Conservation (phyloP, 2,888 invertebrate genomes). For the Melipona beecheii region DNA sequence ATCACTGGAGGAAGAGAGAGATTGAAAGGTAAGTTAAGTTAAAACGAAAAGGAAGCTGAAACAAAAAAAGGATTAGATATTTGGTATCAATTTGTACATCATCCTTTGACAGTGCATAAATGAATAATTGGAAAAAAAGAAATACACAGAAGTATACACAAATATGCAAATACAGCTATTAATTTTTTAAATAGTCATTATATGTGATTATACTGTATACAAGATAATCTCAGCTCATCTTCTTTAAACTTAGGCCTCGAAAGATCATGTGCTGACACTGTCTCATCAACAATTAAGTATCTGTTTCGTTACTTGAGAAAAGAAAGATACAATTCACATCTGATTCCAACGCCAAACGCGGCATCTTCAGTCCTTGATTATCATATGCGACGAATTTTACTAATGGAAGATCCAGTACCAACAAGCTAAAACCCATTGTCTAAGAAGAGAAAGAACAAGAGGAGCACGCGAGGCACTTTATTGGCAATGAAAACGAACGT, state of each 20-base stretch:
- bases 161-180: background rate
- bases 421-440: background rate
- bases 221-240: background rate
- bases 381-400: background rate
- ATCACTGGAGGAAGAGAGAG: conserved; percentile 34
- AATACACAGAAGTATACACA: background rate
- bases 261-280: background rate
- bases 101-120: background rate
- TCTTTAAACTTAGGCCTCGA: conserved; percentile 16
- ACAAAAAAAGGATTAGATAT: conserved; percentile 3
- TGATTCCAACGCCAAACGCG: background rate
- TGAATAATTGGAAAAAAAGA: background rate
- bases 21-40: background rate
- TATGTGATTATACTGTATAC: too few species aligned
- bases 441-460: background rate
- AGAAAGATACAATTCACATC: background rate
- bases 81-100: background rate
- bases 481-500: conserved; percentile 53
- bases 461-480: conserved; percentile 43
- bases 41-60: conserved; percentile 27
- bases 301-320: too few species aligned
- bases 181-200: background rate
- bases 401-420: background rate
- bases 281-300: background rate
- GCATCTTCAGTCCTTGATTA: background rate